Base-by-base conservation (phyloP, 2,797 vertebrate species). In the Onychomys arenicola region DNA sequence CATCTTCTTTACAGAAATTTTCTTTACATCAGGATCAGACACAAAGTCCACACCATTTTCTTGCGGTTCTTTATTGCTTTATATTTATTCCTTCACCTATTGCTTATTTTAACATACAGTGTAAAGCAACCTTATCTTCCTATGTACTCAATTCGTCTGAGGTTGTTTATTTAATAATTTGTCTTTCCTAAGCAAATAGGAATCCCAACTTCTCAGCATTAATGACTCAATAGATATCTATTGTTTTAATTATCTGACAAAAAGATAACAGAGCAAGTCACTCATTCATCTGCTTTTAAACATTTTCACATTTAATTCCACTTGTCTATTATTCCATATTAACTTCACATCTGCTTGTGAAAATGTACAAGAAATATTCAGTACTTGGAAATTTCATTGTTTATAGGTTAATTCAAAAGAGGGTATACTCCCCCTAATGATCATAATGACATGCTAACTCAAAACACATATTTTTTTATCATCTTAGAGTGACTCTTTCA, bases 1-100 rank as follows among this genome's bases (percentile, higher is more conserved):
- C 11, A 75, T 37, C 77, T 78, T 85, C 40, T 57, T 81, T 65
- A 37, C 8, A 90, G 63, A 76, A 57, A 57, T n/a, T 4, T 93
- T 94, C 5, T 43, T 91, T 52, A 84, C 0, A 17, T 29, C 78
- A 37, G 52, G 3, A 67, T 90, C 37, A 86, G 25, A 94, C n/a
- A 59, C 25, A 91, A 89, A 90, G 34, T 59, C 37, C 75, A 93
- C 32, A 91, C 43, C 34, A 61, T 67, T 93, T 95, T 91, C 27
- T 86, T 93, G 76, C 52, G 89, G 11, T 80, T 77, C 19, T 75
- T 93, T 80, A 27, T 88, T 96, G 96, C 16, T 96, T 93, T 88
- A 55, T 8, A 73, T 88, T 65, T 90, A 80, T 37, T 87, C 17
- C 34, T 93, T 61, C 71, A 89, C 46, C 40, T 34, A 29, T 2